A percentile compares a stretch with the other conserved stretches of the same genome.
phyloP scores from a whole-genome alignment of 30 jellyfish, hydroid and myxozoan genomes.

The Calvadosia cruxmelitensis region DNA sequence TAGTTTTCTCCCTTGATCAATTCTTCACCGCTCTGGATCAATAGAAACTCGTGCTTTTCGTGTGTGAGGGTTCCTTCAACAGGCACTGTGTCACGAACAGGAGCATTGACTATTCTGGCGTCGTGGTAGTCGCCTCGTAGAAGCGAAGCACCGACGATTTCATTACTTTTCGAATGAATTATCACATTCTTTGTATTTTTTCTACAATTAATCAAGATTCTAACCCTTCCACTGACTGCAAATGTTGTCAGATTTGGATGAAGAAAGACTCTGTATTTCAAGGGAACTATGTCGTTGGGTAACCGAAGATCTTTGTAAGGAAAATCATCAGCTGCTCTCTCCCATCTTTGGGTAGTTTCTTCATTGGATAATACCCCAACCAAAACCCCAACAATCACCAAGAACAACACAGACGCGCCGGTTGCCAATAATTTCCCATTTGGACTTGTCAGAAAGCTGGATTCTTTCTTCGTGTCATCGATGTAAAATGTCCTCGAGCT shows the following conservation, averaged over 20 bases:
- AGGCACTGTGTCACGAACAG: not conserved
- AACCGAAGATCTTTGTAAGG: constrained; percentile 45
- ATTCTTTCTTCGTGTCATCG: not conserved
- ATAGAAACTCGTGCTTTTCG: constrained; percentile 39
- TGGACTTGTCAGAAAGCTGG: not conserved
- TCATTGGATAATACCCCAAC: constrained; percentile 70
- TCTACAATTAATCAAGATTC: constrained; percentile 35
- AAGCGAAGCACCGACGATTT: constrained; percentile 11
- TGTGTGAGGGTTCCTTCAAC: constrained; percentile 5
- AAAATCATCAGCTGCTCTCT: constrained; percentile 33
- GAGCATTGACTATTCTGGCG: not conserved
- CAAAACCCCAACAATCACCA: constrained; percentile 61
- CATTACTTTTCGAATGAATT: constrained; percentile 44
- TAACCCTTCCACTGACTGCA: constrained; percentile 49
- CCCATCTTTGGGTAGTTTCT: constrained; percentile 6
- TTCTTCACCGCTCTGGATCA: constrained; percentile 16
- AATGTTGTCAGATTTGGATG: constrained; percentile 86
- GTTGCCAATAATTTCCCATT: constrained; percentile 53
- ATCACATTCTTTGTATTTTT: constrained; percentile 44
- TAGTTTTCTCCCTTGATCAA: constrained; percentile 31
- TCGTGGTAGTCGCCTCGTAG: not conserved
- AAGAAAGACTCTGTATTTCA: constrained; percentile 39
- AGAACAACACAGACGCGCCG: constrained; percentile 36
- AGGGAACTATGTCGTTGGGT: constrained; percentile 63
- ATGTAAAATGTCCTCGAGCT: not conserved